Conservation (phyloP, 2,888 invertebrate species). For the Baronia brevicornis region DNA sequence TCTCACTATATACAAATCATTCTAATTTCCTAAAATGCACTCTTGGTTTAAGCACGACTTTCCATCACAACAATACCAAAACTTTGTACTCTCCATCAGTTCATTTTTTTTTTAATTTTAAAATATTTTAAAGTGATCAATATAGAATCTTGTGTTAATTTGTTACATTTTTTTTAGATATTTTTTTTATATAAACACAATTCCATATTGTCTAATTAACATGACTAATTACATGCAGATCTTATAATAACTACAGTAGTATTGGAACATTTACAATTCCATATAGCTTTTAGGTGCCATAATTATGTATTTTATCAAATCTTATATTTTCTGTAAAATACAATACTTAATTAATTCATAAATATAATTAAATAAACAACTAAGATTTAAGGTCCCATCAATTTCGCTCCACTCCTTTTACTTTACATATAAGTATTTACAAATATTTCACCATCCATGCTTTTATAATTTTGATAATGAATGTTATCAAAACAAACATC, state of each 20-base stretch:
- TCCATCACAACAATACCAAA: conserved; percentile 38
- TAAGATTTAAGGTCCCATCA: conserved; percentile 3
- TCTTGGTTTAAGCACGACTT: conserved; percentile 27
- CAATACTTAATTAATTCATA: conserved; percentile 2
- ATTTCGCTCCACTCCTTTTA: conserved; percentile 9
- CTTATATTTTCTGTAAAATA: too few species aligned
- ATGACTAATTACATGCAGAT: conserved; percentile 21
- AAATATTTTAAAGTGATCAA: conserved; percentile 19
- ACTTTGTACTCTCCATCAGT: conserved; percentile 51
- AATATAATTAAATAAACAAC: conserved; percentile 10
- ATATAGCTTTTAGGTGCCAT: conserved; percentile 2
- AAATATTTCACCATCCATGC: conserved; percentile 12
- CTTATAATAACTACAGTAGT: conserved; percentile 18
- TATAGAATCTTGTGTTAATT: conserved; percentile 21
- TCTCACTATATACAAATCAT: conserved; percentile 27
- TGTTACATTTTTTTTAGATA: conserved; percentile 43
- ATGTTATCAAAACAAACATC: conserved; percentile 2
- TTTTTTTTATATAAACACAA: conserved; percentile 55
- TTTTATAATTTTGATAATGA: conserved; percentile 10
- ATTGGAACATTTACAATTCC: conserved; percentile 13
- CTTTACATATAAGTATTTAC: conserved; percentile 14
- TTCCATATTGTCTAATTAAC: conserved; percentile 57
- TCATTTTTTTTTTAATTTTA: conserved; percentile 23
- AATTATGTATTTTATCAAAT: conserved; percentile 3
- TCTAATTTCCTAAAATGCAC: conserved; percentile 25